A percentile compares a stretch with the other conserved stretches of the same genome.
phyloP scores from a whole-genome alignment of 2,113 vertebrate genomes.

The Oceanites oceanicus region DNA sequence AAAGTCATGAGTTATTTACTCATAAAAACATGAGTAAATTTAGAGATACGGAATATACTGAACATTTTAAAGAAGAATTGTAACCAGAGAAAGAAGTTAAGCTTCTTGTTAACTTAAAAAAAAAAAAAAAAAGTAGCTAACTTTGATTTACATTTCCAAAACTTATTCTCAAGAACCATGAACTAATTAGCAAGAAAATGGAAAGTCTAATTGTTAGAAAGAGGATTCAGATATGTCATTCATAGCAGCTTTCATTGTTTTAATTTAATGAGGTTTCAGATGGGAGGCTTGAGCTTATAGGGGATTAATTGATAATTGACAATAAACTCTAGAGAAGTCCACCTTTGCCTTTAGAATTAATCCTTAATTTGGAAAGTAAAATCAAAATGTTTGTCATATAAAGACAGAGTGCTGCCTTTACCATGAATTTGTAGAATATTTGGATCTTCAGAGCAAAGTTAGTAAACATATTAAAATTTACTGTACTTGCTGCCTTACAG shows the following conservation, averaged over 20 bases:
- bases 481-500: neutral
- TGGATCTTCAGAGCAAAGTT: neutral
- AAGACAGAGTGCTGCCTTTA: neutral
- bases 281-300: neutral
- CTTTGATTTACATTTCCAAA: neutral
- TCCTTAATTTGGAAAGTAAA: neutral
- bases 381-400: neutral
- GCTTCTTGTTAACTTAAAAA: neutral
- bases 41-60: neutral
- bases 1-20: neutral
- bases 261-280: neutral
- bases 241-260: neutral
- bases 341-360: neutral
- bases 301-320: neutral
- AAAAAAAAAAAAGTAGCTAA: neutral
- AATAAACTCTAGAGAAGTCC: neutral
- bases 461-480: neutral
- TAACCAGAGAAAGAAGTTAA: neutral
- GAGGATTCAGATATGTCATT: neutral
- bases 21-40: neutral
- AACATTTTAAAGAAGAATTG: neutral
- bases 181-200: neutral
- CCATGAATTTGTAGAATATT: neutral
- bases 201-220: neutral
- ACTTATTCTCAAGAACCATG: neutral